A percentile compares a stretch with the other conserved stretches of the same genome.
Conservation (phyloP, 2,888 invertebrate genomes). For the Monopis laevigella region DNA sequence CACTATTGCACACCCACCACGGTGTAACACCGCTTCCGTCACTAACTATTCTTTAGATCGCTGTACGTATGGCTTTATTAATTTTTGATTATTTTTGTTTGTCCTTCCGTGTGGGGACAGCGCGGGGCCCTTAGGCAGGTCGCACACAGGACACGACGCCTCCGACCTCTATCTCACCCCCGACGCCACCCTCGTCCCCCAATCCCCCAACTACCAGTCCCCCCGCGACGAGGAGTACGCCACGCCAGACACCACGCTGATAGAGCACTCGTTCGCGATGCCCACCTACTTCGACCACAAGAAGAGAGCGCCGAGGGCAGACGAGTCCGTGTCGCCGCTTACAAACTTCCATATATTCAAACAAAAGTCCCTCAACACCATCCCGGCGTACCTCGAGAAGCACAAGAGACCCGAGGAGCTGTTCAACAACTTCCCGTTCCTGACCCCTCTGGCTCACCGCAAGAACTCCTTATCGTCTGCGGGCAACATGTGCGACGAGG, state of each 20-base stretch:
- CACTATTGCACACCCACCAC: not conserved
- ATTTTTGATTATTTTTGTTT: constrained; percentile 19
- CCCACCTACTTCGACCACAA: constrained; percentile 59
- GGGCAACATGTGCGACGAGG: constrained; percentile 16
- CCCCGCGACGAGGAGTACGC: constrained; percentile 24
- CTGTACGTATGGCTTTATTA: constrained; percentile 28
- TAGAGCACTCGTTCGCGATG: constrained; percentile 45
- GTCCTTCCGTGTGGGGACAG: constrained; percentile 25
- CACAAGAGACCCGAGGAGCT: constrained; percentile 46
- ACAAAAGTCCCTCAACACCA: constrained; percentile 57
- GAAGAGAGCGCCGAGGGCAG: constrained; percentile 16
- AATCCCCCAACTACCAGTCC: constrained; percentile 46
- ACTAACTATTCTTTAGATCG: constrained; percentile 28
- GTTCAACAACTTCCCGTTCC: constrained; percentile 65
- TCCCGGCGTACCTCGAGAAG: constrained; percentile 46
- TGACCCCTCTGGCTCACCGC: constrained; percentile 67
- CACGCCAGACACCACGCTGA: constrained; percentile 18
- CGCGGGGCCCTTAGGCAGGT: constrained; percentile 25
- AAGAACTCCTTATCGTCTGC: constrained; percentile 46
- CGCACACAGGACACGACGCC: constrained; percentile 35
- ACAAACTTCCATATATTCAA: constrained; percentile 57
- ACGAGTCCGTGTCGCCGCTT: constrained; percentile 35
- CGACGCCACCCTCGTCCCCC: constrained; percentile 33
- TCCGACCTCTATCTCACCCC: constrained; percentile 47
- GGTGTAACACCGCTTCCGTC: constrained; percentile 27